phyloP scores from a whole-genome alignment of 2,797 vertebrate genomes.

The Steatocranus sp. region DNA sequence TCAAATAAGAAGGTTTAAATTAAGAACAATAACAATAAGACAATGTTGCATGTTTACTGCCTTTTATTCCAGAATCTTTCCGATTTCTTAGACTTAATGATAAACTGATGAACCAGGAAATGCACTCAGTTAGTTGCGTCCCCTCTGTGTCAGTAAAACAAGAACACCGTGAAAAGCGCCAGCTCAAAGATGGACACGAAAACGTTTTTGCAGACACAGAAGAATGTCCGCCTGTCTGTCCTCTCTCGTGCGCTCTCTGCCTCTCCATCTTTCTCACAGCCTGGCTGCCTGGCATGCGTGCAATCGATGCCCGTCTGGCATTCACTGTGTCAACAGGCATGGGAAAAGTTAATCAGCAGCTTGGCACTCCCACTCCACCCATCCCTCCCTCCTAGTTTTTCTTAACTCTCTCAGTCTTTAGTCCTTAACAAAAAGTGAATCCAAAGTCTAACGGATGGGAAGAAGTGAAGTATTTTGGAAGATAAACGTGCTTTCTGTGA shows the following conservation, averaged over 20 bases:
- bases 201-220: constrained; percentile 3
- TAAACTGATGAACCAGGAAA: not conserved
- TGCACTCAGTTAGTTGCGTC: not conserved
- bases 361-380: constrained; percentile 21
- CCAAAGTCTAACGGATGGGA: not conserved
- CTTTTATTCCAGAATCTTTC: not conserved
- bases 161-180: not conserved
- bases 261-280: constrained; percentile 33
- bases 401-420: not conserved
- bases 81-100: not conserved
- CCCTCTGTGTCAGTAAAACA: not conserved
- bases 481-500: not conserved
- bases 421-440: not conserved
- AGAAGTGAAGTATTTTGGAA: not conserved
- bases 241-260: not conserved
- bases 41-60: not conserved
- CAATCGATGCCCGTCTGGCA: constrained; percentile 51
- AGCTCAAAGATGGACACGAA: not conserved
- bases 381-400: not conserved
- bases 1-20: not conserved
- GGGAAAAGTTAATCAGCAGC: constrained; percentile 60
- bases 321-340: constrained; percentile 57
- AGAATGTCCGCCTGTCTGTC: constrained; percentile 5
- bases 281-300: constrained; percentile 58
- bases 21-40: not conserved